These are phyloP conservation scores for Epinephelus awoara DNA, from an alignment of 2,797 vertebrate species.

Conservation along the genomic window DNA sequence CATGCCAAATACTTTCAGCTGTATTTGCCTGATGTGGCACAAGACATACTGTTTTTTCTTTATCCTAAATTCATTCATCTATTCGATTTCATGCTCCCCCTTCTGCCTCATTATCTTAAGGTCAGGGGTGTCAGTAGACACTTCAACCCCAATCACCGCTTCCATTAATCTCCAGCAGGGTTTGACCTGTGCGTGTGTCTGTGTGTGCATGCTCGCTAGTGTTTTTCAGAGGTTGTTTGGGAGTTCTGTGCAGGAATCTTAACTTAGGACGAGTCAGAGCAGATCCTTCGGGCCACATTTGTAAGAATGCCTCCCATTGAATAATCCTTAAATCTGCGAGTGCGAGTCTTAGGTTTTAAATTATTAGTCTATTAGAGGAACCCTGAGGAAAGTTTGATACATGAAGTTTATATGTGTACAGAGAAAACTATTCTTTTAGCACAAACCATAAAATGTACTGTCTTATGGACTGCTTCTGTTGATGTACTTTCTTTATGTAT, in stretches of 20 bases:
- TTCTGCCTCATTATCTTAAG: constrained; percentile 72
- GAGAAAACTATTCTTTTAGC: not conserved
- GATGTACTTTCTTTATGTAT: not conserved
- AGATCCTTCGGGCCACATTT: constrained; percentile 41
- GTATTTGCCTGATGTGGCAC: constrained; percentile 14
- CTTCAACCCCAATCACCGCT: constrained; percentile 78
- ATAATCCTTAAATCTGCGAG: constrained; percentile 15
- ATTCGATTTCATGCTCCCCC: constrained; percentile 37
- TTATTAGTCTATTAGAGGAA: not conserved
- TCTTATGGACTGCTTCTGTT: not conserved
- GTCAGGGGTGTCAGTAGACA: constrained; percentile 80
- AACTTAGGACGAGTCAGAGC: constrained; percentile 44
- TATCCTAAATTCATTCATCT: constrained; percentile 20
- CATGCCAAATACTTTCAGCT: constrained; percentile 6
- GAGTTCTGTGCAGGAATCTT: constrained; percentile 39
- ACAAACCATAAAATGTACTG: not conserved
- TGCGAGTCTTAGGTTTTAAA: constrained; percentile 7
- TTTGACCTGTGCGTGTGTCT: constrained; percentile 55
- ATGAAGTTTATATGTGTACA: not conserved
- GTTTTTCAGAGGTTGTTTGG: constrained; percentile 38
- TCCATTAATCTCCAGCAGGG: constrained; percentile 76
- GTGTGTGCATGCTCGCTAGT: constrained; percentile 19
- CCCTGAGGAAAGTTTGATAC: constrained; percentile 5
- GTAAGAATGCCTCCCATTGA: constrained; percentile 20
- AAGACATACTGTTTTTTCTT: constrained; percentile 23